Base-by-base conservation (phyloP, 2,888 invertebrate genomes). In the Mactromeris polynyma region DNA sequence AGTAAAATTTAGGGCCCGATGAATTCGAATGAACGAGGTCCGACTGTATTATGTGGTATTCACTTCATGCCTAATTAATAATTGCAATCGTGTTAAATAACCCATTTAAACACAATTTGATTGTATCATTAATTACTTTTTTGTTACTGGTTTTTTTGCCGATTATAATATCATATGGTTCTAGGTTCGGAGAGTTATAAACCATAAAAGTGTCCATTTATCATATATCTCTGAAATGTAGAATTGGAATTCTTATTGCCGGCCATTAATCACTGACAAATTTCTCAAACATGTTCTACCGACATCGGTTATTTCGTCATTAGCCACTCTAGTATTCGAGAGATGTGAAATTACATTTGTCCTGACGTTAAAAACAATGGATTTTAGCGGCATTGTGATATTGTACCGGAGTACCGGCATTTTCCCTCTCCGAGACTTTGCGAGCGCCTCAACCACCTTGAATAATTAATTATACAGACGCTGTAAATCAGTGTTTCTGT, bases 381-480 rank as follows among this genome's bases (percentile, higher is more conserved):
- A 36, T 73, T 73, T 36, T 73, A 73, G 31, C 36, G 73, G 58
- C 36, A 73, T 33, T 33, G 73, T 73, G 36, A 26, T 73, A 19
- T 73, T 36, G 73, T 73, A 73, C 73, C 33, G 73, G 73, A 36
- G 36, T 73, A 73, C 73, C 73, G 73, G 26, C n/a, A 31, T 33
- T 73, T 73, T 73, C 19, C 73, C 73, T 73, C n/a, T 64, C 58
- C 73, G 73, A 36, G 73, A 73, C 73, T 73, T 36, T 33, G 73
- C 36, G 26, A 73, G 73, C 73, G 33, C 36, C 36, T 73, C 78
- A 88, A 88, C 88, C 88, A 88, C 85, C 85, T 88, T 79, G 85
- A 78, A 81, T 73, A 81, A 88, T 88, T 88, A 88, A 85, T 88
- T 82, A 82, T 85, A 88, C 85, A 85, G 77, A 81, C 54, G 40